Evolutionary conservation across 64 coral and sea anemone genomes (phyloP), one percentile per base, ranked within the genome.

Genomic region (Pocillopora verrucosa): DNA sequence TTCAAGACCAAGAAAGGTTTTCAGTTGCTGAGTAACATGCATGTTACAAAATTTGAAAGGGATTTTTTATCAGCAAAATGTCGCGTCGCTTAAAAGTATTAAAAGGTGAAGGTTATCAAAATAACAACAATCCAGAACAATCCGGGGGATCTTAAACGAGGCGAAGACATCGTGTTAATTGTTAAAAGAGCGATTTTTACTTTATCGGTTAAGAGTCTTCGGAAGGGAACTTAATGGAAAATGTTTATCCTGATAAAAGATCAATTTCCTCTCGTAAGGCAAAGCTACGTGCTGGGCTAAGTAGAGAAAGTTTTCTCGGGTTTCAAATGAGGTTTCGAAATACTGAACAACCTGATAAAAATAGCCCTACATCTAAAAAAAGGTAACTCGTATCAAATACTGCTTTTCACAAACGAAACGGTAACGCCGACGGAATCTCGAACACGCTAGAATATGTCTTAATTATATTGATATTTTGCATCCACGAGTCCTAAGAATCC

Each of bases 71-170:
- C 24, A 10, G 65, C 24, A 69, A n/a, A 69, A 69, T n/a, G 20
- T 69, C 5, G 20, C 20, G 24, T 69, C 22, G 24, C 24, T 24
- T 61, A 59, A 61, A 63, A 80, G 62, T 26, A 80, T 10, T 61
- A 7, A 35, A 62, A 62, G 78, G 78, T 80, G 2, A 59, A 80
- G 78, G 78, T 80, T 62, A 80, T 80, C 78, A 61, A 80, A 35
- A 61, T 51, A 51, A 51, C 3, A 51, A 3, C 7, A 7, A 30
- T 30, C 56, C 16, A 80, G 5, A 80, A 62, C 78, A 80, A 61
- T 34, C 78, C 78, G 16, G 14, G 78, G 56, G 59, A 62, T 36
- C 35, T 80, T 79, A 25, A 80, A 80, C 78, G 62, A 80, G 59
- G n/a, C 62, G 20, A 35, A 62, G 78, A 80, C 76, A 58, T 20